Conservation (phyloP, 2,888 invertebrate species). For the Pandemis cinnamomeana region DNA sequence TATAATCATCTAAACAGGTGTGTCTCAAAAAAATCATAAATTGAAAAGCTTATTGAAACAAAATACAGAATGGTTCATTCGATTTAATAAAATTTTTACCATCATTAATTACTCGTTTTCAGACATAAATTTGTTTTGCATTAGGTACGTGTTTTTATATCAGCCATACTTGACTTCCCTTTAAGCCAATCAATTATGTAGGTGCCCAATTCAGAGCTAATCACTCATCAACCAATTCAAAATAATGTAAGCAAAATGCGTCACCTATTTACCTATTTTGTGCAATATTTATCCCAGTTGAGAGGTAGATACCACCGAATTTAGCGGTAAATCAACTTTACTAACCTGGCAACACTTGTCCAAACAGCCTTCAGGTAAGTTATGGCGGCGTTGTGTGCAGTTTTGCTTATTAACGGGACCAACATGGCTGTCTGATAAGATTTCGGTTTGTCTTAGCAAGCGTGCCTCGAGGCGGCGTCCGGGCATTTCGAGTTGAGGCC, state of each 20-base stretch:
- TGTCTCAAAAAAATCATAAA: too few species aligned
- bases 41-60: too few species aligned
- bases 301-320: not conserved
- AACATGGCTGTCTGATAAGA: constrained; percentile 82
- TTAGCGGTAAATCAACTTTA: not conserved
- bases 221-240: too few species aligned
- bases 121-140: too few species aligned
- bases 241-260: too few species aligned
- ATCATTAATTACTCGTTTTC: too few species aligned
- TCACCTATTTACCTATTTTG: not conserved
- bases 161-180: too few species aligned
- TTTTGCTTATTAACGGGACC: constrained; percentile 83
- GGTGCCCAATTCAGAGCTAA: too few species aligned
- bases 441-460: constrained; percentile 82
- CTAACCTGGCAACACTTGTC: constrained; percentile 58
- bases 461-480: constrained; percentile 76
- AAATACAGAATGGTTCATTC: too few species aligned
- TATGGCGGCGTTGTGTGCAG: constrained; percentile 75
- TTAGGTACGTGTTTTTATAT: too few species aligned
- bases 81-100: too few species aligned
- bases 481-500: constrained; percentile 76
- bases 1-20: not conserved
- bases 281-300: constrained; percentile 27
- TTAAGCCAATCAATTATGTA: too few species aligned
- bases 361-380: constrained; percentile 78